Evolutionary conservation across 2,797 vertebrate species (phyloP), one percentile per base, ranked within the genome.

Genomic region (Podarcis lilfordi): DNA sequence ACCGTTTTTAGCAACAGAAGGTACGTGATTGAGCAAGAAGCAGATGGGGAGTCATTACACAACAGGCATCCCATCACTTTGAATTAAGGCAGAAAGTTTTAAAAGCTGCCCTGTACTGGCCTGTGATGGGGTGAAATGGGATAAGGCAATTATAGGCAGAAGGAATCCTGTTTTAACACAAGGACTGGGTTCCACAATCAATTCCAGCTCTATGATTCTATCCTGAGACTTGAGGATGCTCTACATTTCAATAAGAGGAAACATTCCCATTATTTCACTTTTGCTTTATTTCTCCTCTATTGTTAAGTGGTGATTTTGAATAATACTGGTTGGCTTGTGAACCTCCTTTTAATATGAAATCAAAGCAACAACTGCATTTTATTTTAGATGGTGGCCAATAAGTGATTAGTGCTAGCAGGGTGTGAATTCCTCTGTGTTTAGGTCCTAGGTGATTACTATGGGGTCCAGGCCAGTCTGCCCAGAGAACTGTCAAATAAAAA

Each of bases 121-220:
- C 45, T 68, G 45, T 23, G 43, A 59, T 37, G 80, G 27, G 74
- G 17, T 68, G 25, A 69, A 59, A 59, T 77, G 50, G 74, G 66
- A 71, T 59, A 59, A 84, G 45, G 32, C 74, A 69, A 69, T 78
- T 83, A 83, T 78, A 86, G 61, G 45, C 69, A 84, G 81, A 35
- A 84, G 50, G 23, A 45, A 84, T 35, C 11, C 21, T 23, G 23
- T 84, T 4, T 59, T 37, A 74, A 55, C 21, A 55, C 80, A 10
- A 68, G 8, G 23, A 7, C 25, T 50, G n/a, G 2, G 15, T 88
- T 75, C 17, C n/a, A 19, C 27, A 68, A 50, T 19, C 45, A 10
- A 32, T n/a, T 76, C 32, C 35, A 17, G 15, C 8, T n/a, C 64
- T 40, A 9, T 55, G 17, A 32, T 40, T 69, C 13, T 83, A 19